Conservation (phyloP, 1,140 invertebrate species). For the Heterodera carotae region DNA sequence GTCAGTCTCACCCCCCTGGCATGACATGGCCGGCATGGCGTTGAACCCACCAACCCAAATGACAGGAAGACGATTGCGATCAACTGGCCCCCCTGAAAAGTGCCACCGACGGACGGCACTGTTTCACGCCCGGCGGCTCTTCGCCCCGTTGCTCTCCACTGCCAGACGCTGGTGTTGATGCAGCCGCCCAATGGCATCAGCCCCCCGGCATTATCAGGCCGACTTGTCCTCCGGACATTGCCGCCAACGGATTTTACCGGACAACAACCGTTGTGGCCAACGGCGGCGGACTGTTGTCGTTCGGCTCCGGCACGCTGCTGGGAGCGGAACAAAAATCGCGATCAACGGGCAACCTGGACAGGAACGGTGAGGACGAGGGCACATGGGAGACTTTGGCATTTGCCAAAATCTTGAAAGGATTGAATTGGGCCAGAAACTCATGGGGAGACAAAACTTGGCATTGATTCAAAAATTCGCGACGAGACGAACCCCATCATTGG, state of each 20-base stretch:
- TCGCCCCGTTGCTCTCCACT: neutral
- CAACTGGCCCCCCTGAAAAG: constrained; percentile 13
- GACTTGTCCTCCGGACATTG: constrained; percentile 4
- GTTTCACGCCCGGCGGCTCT: neutral
- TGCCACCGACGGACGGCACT: constrained; percentile 11
- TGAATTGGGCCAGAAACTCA: no score
- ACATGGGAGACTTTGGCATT: neutral
- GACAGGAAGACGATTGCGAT: constrained; percentile 4
- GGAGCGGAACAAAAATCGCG: constrained; percentile 41
- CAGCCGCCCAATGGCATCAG: no score
- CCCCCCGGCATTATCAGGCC: neutral
- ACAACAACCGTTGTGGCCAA: constrained; percentile 25
- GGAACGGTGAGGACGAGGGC: neutral
- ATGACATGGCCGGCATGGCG: no score
- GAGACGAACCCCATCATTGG: no score
- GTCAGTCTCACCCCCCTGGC: no score
- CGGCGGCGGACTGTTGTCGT: constrained; percentile 14
- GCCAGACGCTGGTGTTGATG: neutral
- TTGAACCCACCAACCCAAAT: neutral
- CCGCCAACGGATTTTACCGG: constrained; percentile 29
- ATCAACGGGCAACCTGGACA: constrained; percentile 37
- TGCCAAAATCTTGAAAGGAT: no score
- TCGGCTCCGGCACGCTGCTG: constrained; percentile 17
- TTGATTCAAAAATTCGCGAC: no score
- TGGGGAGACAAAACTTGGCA: no score